Conservation (phyloP, 2,113 vertebrate species). For the Pseudorectes ferrugineus region DNA sequence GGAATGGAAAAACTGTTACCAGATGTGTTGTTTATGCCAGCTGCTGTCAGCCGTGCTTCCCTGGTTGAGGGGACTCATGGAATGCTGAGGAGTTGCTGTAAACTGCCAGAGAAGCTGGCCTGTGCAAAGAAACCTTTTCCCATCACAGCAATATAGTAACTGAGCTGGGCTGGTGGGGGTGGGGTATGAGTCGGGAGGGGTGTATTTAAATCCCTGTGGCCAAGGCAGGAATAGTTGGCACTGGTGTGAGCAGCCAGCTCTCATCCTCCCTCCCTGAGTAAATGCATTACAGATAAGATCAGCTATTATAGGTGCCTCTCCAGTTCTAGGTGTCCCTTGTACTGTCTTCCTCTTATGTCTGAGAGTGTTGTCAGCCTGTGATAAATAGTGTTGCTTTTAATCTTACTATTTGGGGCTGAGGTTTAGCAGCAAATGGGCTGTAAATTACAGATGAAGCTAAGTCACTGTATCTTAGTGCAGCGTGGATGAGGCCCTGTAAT, state of each 20-base stretch:
- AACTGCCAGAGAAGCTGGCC: not conserved
- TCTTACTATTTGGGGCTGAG: not conserved
- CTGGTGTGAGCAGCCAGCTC: not conserved
- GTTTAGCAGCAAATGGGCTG: not conserved
- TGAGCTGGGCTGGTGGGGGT: not conserved
- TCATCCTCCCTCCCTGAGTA: not conserved
- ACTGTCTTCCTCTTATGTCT: not conserved
- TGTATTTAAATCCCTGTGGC: not conserved
- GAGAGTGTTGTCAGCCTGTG: not conserved
- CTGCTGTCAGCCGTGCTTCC: not conserved
- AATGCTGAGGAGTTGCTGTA: not conserved
- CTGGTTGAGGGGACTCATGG: not conserved
- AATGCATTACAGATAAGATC: not conserved
- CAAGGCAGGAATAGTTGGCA: not conserved
- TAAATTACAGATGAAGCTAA: not conserved
- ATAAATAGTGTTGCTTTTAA: not conserved
- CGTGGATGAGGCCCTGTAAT: not conserved
- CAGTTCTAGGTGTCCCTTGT: not conserved
- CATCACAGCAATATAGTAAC: not conserved
- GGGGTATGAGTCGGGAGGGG: accelerated
- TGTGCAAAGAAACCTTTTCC: not conserved
- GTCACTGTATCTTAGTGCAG: not conserved
- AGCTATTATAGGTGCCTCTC: not conserved
- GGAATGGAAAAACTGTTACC: not conserved
- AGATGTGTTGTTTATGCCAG: not conserved